Base-by-base conservation (phyloP, 2,113 vertebrate genomes). In the Falcunculus frontatus region DNA sequence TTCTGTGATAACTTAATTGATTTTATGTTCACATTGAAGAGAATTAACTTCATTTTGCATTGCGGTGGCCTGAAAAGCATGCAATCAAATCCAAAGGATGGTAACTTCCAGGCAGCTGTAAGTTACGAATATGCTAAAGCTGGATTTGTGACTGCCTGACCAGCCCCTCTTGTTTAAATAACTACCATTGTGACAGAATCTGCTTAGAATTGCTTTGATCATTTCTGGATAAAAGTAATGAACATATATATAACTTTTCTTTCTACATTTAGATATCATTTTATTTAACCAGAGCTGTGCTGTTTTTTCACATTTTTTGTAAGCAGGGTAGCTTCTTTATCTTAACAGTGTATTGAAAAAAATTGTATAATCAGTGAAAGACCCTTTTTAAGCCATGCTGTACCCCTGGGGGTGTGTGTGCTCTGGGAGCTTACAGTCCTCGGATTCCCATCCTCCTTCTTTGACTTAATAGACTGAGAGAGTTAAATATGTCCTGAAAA, bases 401-500 rank as follows among this genome's bases (percentile, higher is more conserved):
- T 55, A 23, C 30, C 47, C 64, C 13, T 52, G 10, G 26, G 52
- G 22, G 32, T 3, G 3, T 15, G 41, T 20, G 16, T 15, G 39
- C 53, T 60, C 42, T 49, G 49, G 29, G 50, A 92, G 63, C 13
- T 67, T 26, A 11, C n/a, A 75, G 1, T 56, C 25, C 27, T 77
- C 79, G 4, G 5, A 29, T 78, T 78, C 37, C 53, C 18, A 4
- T 75, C 77, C 63, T 94, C 83, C 79, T 70, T 1, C 63, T 78
- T 37, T 37, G 32, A 75, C 26, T 84, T 82, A 57, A 69, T 60
- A 65, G 84, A n/a, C 77, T 56, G 84, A 76, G 75, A 87, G 78
- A 92, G 84, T 91, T 87, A 93, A 96, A 82, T 32, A 63, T 79
- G 82, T 64, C 89, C 81, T 89, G 81, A 89, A 94, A 91, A 84